Base-by-base conservation (phyloP, 2,797 vertebrate species). In the Leuciscus waleckii region DNA sequence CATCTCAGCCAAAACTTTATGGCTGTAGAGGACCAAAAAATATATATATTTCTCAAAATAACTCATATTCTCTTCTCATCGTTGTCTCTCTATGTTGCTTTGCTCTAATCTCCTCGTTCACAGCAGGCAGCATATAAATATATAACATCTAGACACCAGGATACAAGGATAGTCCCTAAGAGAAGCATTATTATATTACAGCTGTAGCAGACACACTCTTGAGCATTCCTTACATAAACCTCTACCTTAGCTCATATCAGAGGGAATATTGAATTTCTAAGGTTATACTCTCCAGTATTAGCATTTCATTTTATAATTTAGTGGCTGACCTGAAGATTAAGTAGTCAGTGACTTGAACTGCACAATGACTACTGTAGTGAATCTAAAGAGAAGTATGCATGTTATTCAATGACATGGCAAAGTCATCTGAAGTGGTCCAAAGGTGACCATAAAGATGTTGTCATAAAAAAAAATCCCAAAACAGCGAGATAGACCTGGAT, bases 111-210 rank as follows among this genome's bases (percentile, higher is more conserved):
- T 85, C 61, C 61, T 79, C 56, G 43, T 69, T 74, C 43, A 58
- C 84, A 32, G 37, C 41, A 87, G 83, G 85, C 68, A 73, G 85
- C 63, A 86, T 77, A 90, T 77, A 87, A 84, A 88, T 69, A 86
- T 79, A 90, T 70, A 85, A 86, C 87, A 88, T 56, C 68, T 39
- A 56, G 63, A 37, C 37, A 81, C 35, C 49, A 69, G 73, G 80
- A 82, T 76, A 67, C 54, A 82, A 85, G 51, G 77, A 69, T 84
- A 87, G 78, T 69, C 51, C 76, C 85, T 78, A 49, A 80, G 80
- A 89, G 79, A 75, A 84, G 43, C 73, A 84, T 88, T 89, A 90
- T 84, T 79, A 85, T 81, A 85, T 85, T 87, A 88, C 74, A 87
- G 73, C 73, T 68, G 85, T 49, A 65, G 63, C 43, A 69, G 77